Evolutionary conservation across 2,113 vertebrate genomes (phyloP).

Genomic region (Phrynocephalus versicolor): DNA sequence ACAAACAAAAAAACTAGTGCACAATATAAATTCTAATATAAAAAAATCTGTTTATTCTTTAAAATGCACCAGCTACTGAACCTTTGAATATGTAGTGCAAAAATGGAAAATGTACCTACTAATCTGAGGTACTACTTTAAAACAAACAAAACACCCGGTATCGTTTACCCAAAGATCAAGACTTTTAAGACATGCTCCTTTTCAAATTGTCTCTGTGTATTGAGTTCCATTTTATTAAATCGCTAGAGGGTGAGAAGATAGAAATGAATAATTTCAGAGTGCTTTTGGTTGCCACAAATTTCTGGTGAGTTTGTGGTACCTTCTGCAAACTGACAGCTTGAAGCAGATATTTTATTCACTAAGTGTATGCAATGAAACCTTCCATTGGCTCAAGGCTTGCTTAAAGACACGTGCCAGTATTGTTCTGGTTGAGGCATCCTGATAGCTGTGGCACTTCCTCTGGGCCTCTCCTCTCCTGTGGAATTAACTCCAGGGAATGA

Average conservation of each 20-base stretch:
- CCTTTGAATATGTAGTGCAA: slow-evolving; percentile 4
- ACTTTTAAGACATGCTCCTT: not conserved
- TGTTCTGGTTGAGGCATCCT: slow-evolving; percentile 65
- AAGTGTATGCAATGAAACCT: slow-evolving; percentile 23
- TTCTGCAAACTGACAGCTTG: slow-evolving; percentile 32
- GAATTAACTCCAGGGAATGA: slow-evolving; percentile 85
- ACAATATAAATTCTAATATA: slow-evolving; percentile 12
- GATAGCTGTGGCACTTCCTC: slow-evolving; percentile 71
- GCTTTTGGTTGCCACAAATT: not conserved
- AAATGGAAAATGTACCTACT: not conserved
- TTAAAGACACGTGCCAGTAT: slow-evolving; percentile 51
- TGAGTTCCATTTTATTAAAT: not conserved
- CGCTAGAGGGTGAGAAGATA: not conserved
- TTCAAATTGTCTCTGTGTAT: not conserved
- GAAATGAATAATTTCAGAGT: not conserved
- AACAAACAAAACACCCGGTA: not conserved
- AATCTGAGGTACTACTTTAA: not conserved
- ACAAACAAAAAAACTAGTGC: not conserved
- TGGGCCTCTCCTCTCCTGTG: slow-evolving; percentile 72
- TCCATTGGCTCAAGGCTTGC: slow-evolving; percentile 34
- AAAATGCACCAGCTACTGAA: not conserved
- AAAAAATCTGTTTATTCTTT: not conserved
- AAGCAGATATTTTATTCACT: slow-evolving; percentile 11
- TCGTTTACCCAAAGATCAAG: not conserved
- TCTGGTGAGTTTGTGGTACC: not conserved